Evolutionary conservation across 2,888 invertebrate genomes (phyloP).

Genomic region (Rhorus exstirpatorius): DNA sequence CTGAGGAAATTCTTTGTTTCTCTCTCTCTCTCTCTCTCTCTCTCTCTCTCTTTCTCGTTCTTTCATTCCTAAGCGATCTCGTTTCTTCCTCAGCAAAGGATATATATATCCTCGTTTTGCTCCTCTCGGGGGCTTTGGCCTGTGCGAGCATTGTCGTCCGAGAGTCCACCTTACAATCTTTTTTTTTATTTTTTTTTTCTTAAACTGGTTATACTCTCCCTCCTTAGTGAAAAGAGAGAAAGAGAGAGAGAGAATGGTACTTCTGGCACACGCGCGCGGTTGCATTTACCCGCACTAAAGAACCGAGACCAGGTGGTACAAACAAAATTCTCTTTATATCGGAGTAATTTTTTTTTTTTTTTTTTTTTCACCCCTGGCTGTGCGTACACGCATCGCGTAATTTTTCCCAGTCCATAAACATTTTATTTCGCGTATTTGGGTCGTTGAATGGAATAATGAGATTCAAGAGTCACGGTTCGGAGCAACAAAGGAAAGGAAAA

Average conservation of each 20-base stretch:
- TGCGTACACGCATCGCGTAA: too few species aligned
- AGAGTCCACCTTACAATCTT: slow-evolving; percentile 62
- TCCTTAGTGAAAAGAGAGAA: background rate
- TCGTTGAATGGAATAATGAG: slow-evolving; percentile 24
- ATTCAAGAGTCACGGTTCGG: background rate
- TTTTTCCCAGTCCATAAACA: background rate
- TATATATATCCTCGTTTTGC: slow-evolving; percentile 24
- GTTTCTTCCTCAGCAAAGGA: slow-evolving; percentile 27
- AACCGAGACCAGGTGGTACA: slow-evolving; percentile 58
- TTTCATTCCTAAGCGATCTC: slow-evolving; percentile 27
- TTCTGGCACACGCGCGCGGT: slow-evolving; percentile 60
- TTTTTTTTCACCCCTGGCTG: background rate
- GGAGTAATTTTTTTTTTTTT: slow-evolving; percentile 57
- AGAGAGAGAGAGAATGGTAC: slow-evolving; percentile 17
- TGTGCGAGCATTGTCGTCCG: slow-evolving; percentile 65
- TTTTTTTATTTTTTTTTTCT: slow-evolving; percentile 15
- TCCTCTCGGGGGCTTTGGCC: slow-evolving; percentile 55
- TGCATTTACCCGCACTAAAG: slow-evolving; percentile 34
- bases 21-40: slow-evolving; percentile 24
- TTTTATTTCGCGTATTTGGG: slow-evolving; percentile 19
- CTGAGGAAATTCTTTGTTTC: slow-evolving; percentile 38
- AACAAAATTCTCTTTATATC: slow-evolving; percentile 41
- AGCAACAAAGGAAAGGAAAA: background rate
- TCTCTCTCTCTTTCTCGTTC: slow-evolving; percentile 14
- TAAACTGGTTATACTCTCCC: slow-evolving; percentile 63